These are phyloP conservation scores for Melanostigma gelatinosum DNA, from an alignment of 2,113 vertebrate species.

Conservation along the genomic window DNA sequence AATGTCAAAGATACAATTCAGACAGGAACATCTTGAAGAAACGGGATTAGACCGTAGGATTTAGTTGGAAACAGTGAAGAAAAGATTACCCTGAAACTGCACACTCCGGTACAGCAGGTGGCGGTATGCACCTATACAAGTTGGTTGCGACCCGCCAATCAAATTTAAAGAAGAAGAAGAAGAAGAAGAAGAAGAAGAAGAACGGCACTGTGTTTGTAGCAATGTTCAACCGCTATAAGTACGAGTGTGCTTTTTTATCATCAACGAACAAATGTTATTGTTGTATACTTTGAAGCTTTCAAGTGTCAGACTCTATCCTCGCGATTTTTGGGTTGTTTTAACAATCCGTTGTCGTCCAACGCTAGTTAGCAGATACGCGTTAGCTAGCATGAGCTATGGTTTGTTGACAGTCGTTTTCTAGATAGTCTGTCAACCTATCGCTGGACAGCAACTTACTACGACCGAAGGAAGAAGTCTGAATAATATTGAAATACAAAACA, in stretches of 20 bases:
- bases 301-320: background rate
- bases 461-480: background rate
- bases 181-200: too few species aligned
- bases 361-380: constrained; percentile 45
- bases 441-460: background rate
- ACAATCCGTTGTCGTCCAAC: background rate
- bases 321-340: background rate
- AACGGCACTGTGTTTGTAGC: background rate
- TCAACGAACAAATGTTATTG: background rate
- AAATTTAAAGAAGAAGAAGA: too few species aligned
- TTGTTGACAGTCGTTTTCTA: background rate
- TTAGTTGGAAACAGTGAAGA: too few species aligned
- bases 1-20: too few species aligned
- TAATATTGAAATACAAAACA: background rate
- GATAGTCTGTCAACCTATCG: background rate
- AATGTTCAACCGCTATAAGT: background rate
- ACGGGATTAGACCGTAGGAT: too few species aligned
- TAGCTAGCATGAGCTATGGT: background rate
- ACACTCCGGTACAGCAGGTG: too few species aligned
- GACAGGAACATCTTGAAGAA: too few species aligned
- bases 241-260: background rate
- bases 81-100: too few species aligned
- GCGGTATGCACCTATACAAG: too few species aligned
- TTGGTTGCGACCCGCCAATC: too few species aligned
- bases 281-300: background rate